Conservation (phyloP, 2,113 vertebrate species). For the Phylloscopus whistleri region DNA sequence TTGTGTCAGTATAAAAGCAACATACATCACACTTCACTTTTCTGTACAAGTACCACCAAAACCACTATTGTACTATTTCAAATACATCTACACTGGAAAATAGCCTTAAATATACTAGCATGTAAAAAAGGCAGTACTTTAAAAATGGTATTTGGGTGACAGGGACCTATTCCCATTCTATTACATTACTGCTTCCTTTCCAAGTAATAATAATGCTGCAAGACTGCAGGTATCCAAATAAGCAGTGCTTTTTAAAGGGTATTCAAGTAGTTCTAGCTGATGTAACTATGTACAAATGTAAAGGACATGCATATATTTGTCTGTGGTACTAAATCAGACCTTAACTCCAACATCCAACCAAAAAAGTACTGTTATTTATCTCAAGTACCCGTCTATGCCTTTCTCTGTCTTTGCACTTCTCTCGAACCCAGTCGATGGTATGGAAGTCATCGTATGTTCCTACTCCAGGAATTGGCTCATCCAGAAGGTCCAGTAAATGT, state of each 20-base stretch:
- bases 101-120: background rate
- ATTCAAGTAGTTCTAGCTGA: background rate
- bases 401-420: constrained; percentile 98
- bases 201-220: background rate
- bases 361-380: background rate
- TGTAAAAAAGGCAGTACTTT: background rate
- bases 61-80: background rate
- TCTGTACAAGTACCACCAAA: background rate
- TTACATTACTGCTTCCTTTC: background rate
- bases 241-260: background rate
- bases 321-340: background rate
- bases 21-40: background rate
- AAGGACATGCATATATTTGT: background rate
- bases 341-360: background rate
- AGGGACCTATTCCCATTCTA: background rate
- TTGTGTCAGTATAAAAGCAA: background rate
- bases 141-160: background rate
- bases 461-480: constrained; percentile 97
- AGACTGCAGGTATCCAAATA: background rate
- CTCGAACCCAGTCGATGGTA: constrained; percentile 98
- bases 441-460: constrained; percentile 99
- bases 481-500: constrained; percentile 93
- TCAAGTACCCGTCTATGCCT: constrained; percentile 90
- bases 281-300: background rate
- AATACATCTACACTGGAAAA: background rate